Evolutionary conservation across 2,888 invertebrate species (phyloP).

Genomic region (Apodemia mormo): DNA sequence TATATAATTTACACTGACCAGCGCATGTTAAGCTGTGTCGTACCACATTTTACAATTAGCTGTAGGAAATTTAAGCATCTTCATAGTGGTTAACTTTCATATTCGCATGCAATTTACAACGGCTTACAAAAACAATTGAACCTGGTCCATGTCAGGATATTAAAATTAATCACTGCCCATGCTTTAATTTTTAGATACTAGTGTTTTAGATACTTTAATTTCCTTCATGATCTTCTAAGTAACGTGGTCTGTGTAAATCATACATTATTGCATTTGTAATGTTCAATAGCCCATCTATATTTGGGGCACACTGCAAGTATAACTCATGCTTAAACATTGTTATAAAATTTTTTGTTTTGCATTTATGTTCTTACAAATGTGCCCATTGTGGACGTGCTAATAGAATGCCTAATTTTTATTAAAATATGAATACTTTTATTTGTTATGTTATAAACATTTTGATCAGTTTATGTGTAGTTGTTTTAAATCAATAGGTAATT

Average conservation of each 20-base stretch:
- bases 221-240: background rate
- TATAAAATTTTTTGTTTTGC: background rate
- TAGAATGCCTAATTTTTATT: background rate
- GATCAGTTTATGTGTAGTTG: conserved; percentile 22
- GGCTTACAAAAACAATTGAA: no score
- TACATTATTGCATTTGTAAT: background rate
- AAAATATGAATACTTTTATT: conserved; percentile 6
- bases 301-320: background rate
- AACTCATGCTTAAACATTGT: background rate
- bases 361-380: background rate
- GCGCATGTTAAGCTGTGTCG: no score
- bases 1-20: no score
- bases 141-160: no score
- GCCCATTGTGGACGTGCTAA: background rate
- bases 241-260: no score
- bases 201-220: background rate
- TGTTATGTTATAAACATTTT: conserved; percentile 21
- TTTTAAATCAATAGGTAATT: conserved; percentile 19
- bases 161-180: no score
- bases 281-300: background rate
- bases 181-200: no score
- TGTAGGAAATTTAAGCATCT: no score
- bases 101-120: background rate
- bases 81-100: no score
- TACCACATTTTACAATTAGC: no score